Conservation (phyloP, 2,113 vertebrate species). For the Ammodytes dubius region DNA sequence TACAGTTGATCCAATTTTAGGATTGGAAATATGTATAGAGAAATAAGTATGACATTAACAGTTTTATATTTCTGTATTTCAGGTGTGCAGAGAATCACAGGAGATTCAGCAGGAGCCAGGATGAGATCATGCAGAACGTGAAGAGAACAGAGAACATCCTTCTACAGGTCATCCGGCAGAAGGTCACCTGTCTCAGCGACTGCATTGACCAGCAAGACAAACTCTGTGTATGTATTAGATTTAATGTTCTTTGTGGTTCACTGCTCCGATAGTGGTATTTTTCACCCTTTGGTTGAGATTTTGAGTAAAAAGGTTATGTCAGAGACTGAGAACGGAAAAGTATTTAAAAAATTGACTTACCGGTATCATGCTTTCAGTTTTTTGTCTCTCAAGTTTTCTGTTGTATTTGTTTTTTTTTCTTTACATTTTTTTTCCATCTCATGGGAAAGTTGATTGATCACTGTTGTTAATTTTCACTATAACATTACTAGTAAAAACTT, state of each 20-base stretch:
- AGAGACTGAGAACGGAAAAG: not conserved
- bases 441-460: not conserved
- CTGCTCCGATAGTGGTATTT: not conserved
- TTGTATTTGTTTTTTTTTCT: no score
- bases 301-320: not conserved
- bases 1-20: no score
- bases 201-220: conserved; percentile 83
- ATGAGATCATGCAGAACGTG: conserved; percentile 81
- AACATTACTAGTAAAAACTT: no score
- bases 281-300: not conserved
- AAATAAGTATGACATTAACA: no score
- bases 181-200: conserved; percentile 87
- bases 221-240: conserved; percentile 74
- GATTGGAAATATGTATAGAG: no score
- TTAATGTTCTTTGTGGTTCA: no score
- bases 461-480: not conserved
- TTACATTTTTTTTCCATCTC: no score
- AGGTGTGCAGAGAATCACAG: conserved; percentile 88
- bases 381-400: no score
- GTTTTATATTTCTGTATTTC: conserved; percentile 24
- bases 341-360: no score
- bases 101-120: conserved; percentile 75
- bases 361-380: no score
- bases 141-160: conserved; percentile 79
- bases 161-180: conserved; percentile 67